Conservation (phyloP, 2,113 vertebrate genomes). For the Camelus dromedarius region DNA sequence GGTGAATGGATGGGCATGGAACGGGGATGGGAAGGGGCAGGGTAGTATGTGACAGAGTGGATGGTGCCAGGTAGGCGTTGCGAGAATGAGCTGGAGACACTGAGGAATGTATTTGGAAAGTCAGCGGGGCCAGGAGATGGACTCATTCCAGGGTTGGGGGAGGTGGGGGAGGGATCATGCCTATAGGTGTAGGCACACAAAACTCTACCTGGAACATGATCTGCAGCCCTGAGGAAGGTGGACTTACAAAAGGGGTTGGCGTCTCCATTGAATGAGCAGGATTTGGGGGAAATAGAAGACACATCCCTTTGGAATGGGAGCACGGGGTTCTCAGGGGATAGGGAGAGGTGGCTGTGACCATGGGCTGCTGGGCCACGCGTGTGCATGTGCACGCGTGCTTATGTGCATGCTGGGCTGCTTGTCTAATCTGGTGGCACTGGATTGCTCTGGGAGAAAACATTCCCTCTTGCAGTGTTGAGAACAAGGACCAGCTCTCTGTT, state of each 20-base stretch:
- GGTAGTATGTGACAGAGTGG: constrained; percentile 24
- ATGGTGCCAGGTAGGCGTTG: constrained; percentile 51
- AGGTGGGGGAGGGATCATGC: constrained; percentile 43
- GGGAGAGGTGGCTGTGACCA: constrained; percentile 57
- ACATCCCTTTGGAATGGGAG: constrained; percentile 61
- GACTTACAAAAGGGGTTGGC: background rate
- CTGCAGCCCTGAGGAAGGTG: constrained; percentile 33
- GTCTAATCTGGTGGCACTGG: constrained; percentile 31
- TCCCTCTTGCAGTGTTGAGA: constrained; percentile 72
- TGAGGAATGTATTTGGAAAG: constrained; percentile 51
- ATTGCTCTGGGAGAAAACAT: constrained; percentile 62
- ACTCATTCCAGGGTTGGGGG: constrained; percentile 48
- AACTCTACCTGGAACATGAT: background rate
- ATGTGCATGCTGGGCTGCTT: constrained; percentile 79
- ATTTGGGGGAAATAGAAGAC: constrained; percentile 48
- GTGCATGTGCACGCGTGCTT: constrained; percentile 70
- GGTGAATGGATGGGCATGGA: constrained; percentile 36
- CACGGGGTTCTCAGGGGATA: constrained; percentile 56
- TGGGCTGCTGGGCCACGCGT: constrained; percentile 60
- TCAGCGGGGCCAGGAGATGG: constrained; percentile 15
- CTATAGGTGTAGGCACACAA: background rate
- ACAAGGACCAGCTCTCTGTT: constrained; percentile 36
- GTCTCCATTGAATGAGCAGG: constrained; percentile 10
- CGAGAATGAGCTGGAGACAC: constrained; percentile 51
- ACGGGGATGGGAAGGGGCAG: constrained; percentile 2